Conservation (phyloP, 2,113 vertebrate genomes). For the Salminus brasiliensis region DNA sequence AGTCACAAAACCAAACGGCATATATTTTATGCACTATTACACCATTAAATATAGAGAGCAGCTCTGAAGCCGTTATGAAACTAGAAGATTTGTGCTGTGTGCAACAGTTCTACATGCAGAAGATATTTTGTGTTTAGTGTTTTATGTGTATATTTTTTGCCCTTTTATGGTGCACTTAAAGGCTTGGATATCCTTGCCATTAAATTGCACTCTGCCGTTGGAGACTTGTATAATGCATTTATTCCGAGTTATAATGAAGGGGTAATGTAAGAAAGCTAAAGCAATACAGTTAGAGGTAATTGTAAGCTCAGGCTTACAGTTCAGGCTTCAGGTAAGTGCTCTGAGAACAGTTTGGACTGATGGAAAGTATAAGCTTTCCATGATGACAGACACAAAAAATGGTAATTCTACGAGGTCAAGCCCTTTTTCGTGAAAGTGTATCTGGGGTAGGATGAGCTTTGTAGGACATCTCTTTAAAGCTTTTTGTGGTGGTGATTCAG, state of each 20-base stretch:
- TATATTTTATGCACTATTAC: slow-evolving; percentile 14
- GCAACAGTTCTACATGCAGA: background rate
- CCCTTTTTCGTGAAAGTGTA: slow-evolving; percentile 3
- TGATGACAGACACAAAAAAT: slow-evolving; percentile 24
- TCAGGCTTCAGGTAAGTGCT: slow-evolving; percentile 17
- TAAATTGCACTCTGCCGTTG: background rate
- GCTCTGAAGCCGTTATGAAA: background rate
- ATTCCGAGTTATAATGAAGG: too few species aligned
- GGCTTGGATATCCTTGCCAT: too few species aligned
- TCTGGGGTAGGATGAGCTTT: slow-evolving; percentile 37
- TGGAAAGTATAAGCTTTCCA: slow-evolving; percentile 1
- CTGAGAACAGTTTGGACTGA: background rate
- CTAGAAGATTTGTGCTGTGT: background rate
- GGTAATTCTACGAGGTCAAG: background rate
- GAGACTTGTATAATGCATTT: background rate
- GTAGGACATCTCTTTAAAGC: slow-evolving; percentile 44
- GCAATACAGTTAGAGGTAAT: too few species aligned
- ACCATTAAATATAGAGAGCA: background rate
- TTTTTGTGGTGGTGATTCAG: slow-evolving; percentile 40
- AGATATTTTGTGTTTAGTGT: background rate
- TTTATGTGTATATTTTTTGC: too few species aligned
- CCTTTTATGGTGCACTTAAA: too few species aligned
- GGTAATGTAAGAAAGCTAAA: too few species aligned
- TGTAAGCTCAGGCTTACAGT: background rate
- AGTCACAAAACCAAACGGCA: background rate